Evolutionary conservation across 2,888 invertebrate genomes (phyloP).

Genomic region (Caenorhabditis japonica): DNA sequence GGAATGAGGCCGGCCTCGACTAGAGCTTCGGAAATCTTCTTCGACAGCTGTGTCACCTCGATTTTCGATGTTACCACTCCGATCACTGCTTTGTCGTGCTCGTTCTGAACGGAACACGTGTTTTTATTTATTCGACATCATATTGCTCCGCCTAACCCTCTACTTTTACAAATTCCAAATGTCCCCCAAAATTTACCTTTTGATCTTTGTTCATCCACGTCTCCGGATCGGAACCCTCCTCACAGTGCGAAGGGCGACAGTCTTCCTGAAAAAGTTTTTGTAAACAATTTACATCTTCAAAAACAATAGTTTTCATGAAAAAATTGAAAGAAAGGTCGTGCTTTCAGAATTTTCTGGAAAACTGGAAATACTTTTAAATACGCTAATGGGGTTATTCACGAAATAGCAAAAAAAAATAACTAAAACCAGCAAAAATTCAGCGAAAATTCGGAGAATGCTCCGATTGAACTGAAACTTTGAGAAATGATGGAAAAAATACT

Average conservation of each 20-base stretch:
- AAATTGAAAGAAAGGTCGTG: no score
- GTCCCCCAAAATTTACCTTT: constrained; percentile 13
- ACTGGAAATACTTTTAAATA: no score
- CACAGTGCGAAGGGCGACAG: constrained; percentile 29
- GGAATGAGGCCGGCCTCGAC: constrained; percentile 28
- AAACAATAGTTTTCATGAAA: no score
- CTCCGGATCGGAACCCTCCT: constrained; percentile 22
- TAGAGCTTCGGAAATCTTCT: constrained; percentile 51
- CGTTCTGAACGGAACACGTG: constrained; percentile 26
- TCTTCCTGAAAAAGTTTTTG: constrained; percentile 19
- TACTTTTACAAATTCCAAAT: neutral
- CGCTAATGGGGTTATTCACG: no score
- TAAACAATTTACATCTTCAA: neutral
- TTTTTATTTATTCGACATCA: neutral
- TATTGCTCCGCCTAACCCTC: neutral
- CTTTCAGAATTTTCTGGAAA: no score
- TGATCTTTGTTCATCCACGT: constrained; percentile 45
- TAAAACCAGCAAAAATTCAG: no score
- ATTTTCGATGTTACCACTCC: constrained; percentile 49
- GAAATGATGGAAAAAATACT: no score
- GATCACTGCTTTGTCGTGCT: constrained; percentile 49
- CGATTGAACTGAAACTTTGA: no score
- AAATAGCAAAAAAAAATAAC: no score
- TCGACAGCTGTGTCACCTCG: constrained; percentile 48
- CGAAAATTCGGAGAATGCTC: no score